Evolutionary conservation across 2,888 invertebrate species (phyloP), one percentile per base, ranked within the genome.

Genomic region (Meliscaeva auricollis): DNA sequence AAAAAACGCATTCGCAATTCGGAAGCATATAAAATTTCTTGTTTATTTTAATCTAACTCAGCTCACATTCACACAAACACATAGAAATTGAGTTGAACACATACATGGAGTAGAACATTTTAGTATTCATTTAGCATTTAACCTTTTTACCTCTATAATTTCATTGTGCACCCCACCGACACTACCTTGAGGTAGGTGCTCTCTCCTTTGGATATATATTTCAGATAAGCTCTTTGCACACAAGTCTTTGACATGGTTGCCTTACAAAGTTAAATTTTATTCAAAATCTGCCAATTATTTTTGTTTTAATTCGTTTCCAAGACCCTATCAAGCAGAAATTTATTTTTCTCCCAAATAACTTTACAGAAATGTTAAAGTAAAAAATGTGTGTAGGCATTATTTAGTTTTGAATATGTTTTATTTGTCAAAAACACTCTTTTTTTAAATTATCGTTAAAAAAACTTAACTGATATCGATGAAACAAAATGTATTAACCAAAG

Each of bases 71-170:
- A 30, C 11, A 32, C 64, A n/a, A n/a, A n/a, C n/a, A n/a, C n/a
- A n/a, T n/a, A n/a, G n/a, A n/a, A n/a, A n/a, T n/a, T n/a, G n/a
- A n/a, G n/a, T n/a, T n/a, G n/a, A n/a, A 54, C 17, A 38, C 3
- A 35, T 17, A 50, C 52, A 46, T 15, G n/a, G 32, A 41, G 44
- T n/a, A 11, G 32, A 56, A 41, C 8, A 60, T 73, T 80, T 84
- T 58, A 75, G 48, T 80, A 80, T 83, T 75, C 78, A 79, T 79
- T 84, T 66, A 44, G 75, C 72, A 60, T 84, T 75, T 79, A 84
- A 80, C 75, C 80, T 80, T 75, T 84, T 72, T 41, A 84, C 66
- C 75, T 58, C 35, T 68, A 75, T 80, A 80, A 80, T 75, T 84
- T 80, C 66, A 79, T 84, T 80, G 58, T 26, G 26, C 4, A 74